These are phyloP conservation scores for Odontomyia ornata DNA, from an alignment of 2,888 invertebrate species.

Conservation along the genomic window DNA sequence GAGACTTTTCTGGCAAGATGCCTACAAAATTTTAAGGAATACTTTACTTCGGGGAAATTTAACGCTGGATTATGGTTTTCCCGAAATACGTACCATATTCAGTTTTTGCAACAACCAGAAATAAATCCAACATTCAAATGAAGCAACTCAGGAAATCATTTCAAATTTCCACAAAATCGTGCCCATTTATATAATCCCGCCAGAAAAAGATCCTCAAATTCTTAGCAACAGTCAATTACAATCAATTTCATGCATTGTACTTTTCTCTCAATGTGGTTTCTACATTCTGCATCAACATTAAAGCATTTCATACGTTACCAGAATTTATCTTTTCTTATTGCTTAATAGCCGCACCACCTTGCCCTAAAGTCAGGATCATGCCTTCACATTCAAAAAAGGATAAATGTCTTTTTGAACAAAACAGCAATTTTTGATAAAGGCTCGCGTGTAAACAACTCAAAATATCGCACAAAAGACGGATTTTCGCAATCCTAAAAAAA, in stretches of 20 bases:
- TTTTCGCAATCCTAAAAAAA: conserved; percentile 14
- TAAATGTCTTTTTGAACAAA: conserved; percentile 10
- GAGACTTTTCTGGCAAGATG: no score
- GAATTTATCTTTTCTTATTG: not conserved
- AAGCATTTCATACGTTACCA: not conserved
- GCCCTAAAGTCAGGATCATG: conserved; percentile 34
- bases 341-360: not conserved
- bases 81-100: no score
- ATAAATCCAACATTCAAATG: no score
- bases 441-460: conserved; percentile 34
- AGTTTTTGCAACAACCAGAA: no score
- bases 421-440: conserved; percentile 6
- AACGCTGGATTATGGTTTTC: no score
- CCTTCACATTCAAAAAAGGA: not conserved
- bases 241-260: conserved; percentile 45
- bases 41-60: no score
- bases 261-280: not conserved
- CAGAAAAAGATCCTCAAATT: not conserved
- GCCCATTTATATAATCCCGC: not conserved
- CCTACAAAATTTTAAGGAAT: no score
- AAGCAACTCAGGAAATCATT: no score
- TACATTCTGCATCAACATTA: not conserved
- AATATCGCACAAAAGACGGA: not conserved
- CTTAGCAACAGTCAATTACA: conserved; percentile 41
- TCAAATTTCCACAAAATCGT: no score